Base-by-base conservation (phyloP, 1,140 invertebrate genomes). In the Temnothorax longispinosus region DNA sequence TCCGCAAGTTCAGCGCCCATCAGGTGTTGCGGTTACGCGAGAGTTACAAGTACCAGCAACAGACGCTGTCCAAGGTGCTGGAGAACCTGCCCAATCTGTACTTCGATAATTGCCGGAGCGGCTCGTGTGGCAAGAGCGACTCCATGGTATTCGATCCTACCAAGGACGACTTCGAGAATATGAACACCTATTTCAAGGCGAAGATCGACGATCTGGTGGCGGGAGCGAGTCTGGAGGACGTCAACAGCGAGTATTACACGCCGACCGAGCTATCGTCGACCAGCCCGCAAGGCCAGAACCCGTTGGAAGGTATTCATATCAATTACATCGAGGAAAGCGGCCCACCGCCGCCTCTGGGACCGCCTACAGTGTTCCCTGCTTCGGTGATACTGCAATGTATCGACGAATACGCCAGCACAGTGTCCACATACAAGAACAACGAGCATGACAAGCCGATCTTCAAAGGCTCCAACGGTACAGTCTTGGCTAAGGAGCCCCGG, bases 1-100 rank as follows among this genome's bases (percentile, higher is more conserved):
- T 99, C 76, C 96, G 98, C 18, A 99, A 99, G 94, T 99, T 99
- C 95, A 98, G 98, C 94, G 97, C 98, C 0, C 98, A 99, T 92
- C 98, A 99, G 94, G 97, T 99, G 52, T 95, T 99, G 18, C 96
- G 98, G 65, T 95, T 99, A 4, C 96, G 98, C 8, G 98, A 99
- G 94, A 98, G 98, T 7, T 99, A 99, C 96, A 99, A 99, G 95
- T 98, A 99, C 91, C 98, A 99, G 93, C 98, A 99, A 93, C 98
- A 98, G 94, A 98, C 98, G 4, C 94, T 99, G 8, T 98, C 99
- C 94, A 99, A 99, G 94, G 97, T 99, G 1, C 94, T 99, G 52
- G 99, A 99, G 93, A 99, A 98, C 93, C 96, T 99, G 89, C 98
- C 98, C n/a, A 98, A 97, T 91, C 95, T 99, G 10, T 98, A 99